Evolutionary conservation across 2,888 invertebrate genomes (phyloP).

Genomic region (Melieria picta): DNA sequence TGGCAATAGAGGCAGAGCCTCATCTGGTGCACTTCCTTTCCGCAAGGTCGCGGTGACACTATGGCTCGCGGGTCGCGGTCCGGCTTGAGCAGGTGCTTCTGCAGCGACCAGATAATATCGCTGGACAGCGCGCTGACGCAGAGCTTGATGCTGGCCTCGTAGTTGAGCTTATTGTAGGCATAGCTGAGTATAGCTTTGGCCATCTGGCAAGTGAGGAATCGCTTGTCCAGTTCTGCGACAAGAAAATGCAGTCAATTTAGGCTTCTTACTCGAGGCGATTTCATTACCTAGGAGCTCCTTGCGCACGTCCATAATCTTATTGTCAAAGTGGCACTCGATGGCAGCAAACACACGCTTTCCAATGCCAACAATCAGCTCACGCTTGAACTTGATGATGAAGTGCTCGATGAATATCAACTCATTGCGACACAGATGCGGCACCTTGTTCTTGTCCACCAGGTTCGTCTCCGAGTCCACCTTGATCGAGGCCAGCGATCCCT

Average conservation of each 20-base stretch:
- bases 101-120: slow-evolving; percentile 58
- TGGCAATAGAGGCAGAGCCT: slow-evolving; percentile 41
- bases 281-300: slow-evolving; percentile 53
- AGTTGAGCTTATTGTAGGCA: slow-evolving; percentile 58
- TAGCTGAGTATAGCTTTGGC: slow-evolving; percentile 58
- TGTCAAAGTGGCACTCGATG: slow-evolving; percentile 58
- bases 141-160: slow-evolving; percentile 52
- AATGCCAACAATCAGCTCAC: slow-evolving; percentile 58
- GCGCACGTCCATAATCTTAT: slow-evolving; percentile 56
- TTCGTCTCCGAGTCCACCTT: slow-evolving; percentile 51
- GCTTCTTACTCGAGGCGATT: background rate
- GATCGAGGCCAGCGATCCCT: slow-evolving; percentile 61
- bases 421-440: slow-evolving; percentile 50
- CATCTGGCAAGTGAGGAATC: slow-evolving; percentile 57
- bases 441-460: slow-evolving; percentile 44
- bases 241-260: background rate
- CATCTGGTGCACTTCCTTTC: slow-evolving; percentile 24
- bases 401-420: slow-evolving; percentile 62
- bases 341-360: slow-evolving; percentile 59
- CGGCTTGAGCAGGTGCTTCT: slow-evolving; percentile 55
- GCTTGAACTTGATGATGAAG: slow-evolving; percentile 60
- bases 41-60: slow-evolving; percentile 32
- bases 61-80: slow-evolving; percentile 43
- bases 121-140: slow-evolving; percentile 57
- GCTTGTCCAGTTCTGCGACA: slow-evolving; percentile 53